phyloP scores from a whole-genome alignment of 2,888 invertebrate genomes.

The Ormyrus rosae region DNA sequence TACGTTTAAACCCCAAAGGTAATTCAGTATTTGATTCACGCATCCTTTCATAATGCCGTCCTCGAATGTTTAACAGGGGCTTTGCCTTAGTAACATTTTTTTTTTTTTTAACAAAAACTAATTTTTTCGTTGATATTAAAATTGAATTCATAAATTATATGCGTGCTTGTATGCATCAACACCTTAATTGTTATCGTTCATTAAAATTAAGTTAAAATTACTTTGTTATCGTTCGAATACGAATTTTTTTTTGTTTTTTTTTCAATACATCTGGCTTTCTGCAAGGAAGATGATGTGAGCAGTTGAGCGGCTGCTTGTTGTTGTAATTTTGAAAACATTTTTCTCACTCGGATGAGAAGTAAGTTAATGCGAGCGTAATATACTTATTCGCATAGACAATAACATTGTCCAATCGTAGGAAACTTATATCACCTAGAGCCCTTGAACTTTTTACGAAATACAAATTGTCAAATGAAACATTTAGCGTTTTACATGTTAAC shows the following conservation, averaged over 20 bases:
- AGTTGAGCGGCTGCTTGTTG: neutral
- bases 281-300: neutral
- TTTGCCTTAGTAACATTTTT: neutral
- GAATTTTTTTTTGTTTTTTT: too few species aligned
- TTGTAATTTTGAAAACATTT: conserved; percentile 6
- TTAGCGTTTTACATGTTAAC: conserved; percentile 53
- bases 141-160: neutral
- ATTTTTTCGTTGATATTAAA: neutral
- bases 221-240: too few species aligned
- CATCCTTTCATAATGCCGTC: conserved; percentile 37
- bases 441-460: conserved; percentile 35
- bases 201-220: too few species aligned
- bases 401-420: conserved; percentile 61
- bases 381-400: conserved; percentile 62
- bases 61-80: conserved; percentile 7
- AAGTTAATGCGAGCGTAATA: conserved; percentile 34
- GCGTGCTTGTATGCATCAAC: neutral
- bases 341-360: neutral
- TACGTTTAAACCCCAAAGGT: neutral
- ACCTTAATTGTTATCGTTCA: neutral
- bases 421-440: conserved; percentile 34
- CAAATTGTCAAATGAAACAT: conserved; percentile 30
- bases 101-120: neutral
- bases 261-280: too few species aligned
- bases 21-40: conserved; percentile 9